Percentiles rank a stretch among this genome's conserved stretches.
These are phyloP conservation scores for Luffia ferchaultella DNA, from an alignment of 2,888 invertebrate species.

Conservation along the genomic window DNA sequence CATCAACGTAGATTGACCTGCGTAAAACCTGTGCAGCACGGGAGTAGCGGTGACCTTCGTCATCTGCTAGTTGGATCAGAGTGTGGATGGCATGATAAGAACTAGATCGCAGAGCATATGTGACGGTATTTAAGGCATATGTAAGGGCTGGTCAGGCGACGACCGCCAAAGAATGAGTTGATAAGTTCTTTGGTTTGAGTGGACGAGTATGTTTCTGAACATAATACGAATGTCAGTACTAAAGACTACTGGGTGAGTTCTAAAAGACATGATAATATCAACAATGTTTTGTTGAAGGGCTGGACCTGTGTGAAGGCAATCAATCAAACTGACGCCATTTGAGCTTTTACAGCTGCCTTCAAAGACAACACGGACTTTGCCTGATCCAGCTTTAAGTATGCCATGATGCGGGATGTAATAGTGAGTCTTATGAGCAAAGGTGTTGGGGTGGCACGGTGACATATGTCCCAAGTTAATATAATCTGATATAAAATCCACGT, in stretches of 20 bases:
- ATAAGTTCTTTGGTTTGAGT: conserved; percentile 5
- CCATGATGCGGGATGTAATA: conserved; percentile 5
- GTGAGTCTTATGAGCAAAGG: too few species aligned
- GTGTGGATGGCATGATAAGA: conserved; percentile 5
- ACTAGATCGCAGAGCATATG: conserved; percentile 4
- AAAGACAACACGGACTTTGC: conserved; percentile 2
- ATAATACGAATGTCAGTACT: conserved; percentile 4
- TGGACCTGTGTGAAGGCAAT: conserved; percentile 5
- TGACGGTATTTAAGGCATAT: conserved; percentile 4
- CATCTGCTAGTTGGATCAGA: too few species aligned
- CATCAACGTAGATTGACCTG: conserved; percentile 1
- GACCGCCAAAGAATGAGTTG: conserved; percentile 8
- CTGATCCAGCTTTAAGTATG: not conserved
- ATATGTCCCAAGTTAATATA: too few species aligned
- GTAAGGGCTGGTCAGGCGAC: not conserved
- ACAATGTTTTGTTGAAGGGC: conserved; percentile 4
- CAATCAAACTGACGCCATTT: conserved; percentile 1
- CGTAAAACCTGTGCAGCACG: not conserved
- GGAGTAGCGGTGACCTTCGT: too few species aligned
- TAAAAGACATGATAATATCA: conserved; percentile 2
- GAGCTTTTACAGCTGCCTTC: conserved; percentile 1
- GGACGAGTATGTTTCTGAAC: too few species aligned
- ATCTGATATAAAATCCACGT: too few species aligned
- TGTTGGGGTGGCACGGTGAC: too few species aligned
- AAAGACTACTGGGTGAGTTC: conserved; percentile 6